Percentiles rank a stretch among this genome's conserved stretches.
phyloP scores from a whole-genome alignment of 2,888 invertebrate species.

The Belgica antarctica region DNA sequence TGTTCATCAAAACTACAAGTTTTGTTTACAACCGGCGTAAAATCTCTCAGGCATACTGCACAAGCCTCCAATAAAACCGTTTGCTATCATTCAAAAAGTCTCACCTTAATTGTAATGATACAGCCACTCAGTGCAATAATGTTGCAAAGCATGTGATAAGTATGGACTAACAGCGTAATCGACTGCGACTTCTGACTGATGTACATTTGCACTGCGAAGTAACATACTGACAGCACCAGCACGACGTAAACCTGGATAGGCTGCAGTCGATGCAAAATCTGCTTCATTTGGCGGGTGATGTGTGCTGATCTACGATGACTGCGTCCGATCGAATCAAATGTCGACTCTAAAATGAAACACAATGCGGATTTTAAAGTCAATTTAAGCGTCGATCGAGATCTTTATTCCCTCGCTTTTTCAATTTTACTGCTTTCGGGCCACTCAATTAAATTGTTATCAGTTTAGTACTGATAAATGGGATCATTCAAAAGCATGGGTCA shows the following conservation, averaged over 20 bases:
- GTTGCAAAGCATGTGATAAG: conserved; percentile 93
- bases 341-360: too few species aligned
- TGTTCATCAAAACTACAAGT: too few species aligned
- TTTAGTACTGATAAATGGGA: too few species aligned
- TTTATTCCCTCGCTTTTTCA: neutral
- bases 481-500: too few species aligned
- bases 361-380: neutral
- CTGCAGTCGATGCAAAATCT: conserved; percentile 70
- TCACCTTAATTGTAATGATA: conserved; percentile 75
- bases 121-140: conserved; percentile 81
- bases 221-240: conserved; percentile 67
- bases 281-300: too few species aligned
- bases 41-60: too few species aligned
- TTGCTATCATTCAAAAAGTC: conserved; percentile 45
- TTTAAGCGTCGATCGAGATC: neutral
- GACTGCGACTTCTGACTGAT: conserved; percentile 89
- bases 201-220: conserved; percentile 78
- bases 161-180: conserved; percentile 84
- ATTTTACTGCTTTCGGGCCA: too few species aligned
- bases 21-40: too few species aligned
- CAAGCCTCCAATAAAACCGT: neutral
- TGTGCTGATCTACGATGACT: too few species aligned
- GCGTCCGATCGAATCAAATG: too few species aligned
- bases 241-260: conserved; percentile 73
- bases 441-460: too few species aligned